Evolutionary conservation across 2,888 invertebrate species (phyloP), one percentile per base, ranked within the genome.

Genomic region (Calephelis perditalis): DNA sequence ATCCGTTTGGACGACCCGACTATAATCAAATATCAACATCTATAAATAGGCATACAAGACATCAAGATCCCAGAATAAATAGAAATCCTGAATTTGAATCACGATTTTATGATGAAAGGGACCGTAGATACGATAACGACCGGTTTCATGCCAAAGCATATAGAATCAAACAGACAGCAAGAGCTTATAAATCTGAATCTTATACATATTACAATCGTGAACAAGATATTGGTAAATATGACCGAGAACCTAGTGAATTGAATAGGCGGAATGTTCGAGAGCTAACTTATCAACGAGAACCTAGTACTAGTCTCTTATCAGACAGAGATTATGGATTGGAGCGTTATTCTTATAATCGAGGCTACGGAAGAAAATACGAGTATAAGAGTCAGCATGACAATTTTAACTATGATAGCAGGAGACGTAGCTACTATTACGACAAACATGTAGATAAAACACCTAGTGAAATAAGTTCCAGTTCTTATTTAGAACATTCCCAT

Each of bases 51-150:
- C 15, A 49, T 49, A 5, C 58, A 35, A 79, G 65, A 47, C 62
- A 62, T 11, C 63, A 82, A 67, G 86, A 85, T 73, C 84, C 82
- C 7, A 81, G 85, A 68, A 66, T 82, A 12, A 76, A 80, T 63
- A 79, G 84, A 75, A 75, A 67, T 65, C 65, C 71, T 36, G 83
- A 85, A 4, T 73, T 73, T 62, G 81, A 82, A 40, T 68, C 67
- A 15, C 61, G 70, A 6, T 69, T 73, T 15, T 52, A 9, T 12
- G 75, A 78, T 59, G 81, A 81, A 52, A 75, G 70, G 62, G 81
- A 80, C 55, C 73, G 70, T 56, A 65, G 66, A 3, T 70, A 76
- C 62, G 75, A 75, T 63, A 77, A 73, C 57, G 81, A 84, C n/a
- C 73, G 71, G 45, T 65, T 63, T 52, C 60, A 62, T 45, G 52